These are phyloP conservation scores for Ranitomeya variabilis DNA, from an alignment of 2,113 vertebrate species.

Conservation along the genomic window DNA sequence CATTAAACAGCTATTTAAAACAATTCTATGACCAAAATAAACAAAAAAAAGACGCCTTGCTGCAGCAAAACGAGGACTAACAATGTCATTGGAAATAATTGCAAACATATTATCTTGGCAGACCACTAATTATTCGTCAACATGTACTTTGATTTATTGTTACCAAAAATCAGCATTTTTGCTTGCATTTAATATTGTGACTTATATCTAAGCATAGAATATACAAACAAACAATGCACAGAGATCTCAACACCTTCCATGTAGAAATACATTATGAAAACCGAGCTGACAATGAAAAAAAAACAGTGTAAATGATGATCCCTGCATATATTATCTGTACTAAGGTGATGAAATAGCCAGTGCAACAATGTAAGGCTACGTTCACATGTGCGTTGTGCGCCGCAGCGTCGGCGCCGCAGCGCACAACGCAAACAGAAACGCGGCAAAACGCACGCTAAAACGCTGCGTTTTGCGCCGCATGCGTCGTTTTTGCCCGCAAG, in stretches of 20 bases:
- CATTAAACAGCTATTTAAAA: slow-evolving; percentile 39
- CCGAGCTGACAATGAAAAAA: not conserved
- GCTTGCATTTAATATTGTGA: not conserved
- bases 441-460: too few relatives aligned
- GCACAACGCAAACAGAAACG: too few relatives aligned
- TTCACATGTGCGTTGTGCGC: too few relatives aligned
- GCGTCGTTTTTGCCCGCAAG: too few relatives aligned
- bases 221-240: not conserved
- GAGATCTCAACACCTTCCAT: not conserved
- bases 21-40: not conserved
- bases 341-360: slow-evolving; percentile 12
- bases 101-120: not conserved
- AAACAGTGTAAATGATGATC: not conserved
- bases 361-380: too few relatives aligned
- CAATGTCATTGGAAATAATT: slow-evolving; percentile 2
- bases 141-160: not conserved
- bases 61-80: not conserved
- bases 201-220: not conserved
- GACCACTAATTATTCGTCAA: not conserved
- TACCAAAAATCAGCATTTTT: not conserved
- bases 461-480: too few relatives aligned
- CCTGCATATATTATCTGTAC: not conserved
- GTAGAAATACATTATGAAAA: not conserved
- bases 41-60: slow-evolving; percentile 17
- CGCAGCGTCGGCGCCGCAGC: too few relatives aligned